Conservation (phyloP, 1,140 invertebrate species). For the Aradophagus sp. region DNA sequence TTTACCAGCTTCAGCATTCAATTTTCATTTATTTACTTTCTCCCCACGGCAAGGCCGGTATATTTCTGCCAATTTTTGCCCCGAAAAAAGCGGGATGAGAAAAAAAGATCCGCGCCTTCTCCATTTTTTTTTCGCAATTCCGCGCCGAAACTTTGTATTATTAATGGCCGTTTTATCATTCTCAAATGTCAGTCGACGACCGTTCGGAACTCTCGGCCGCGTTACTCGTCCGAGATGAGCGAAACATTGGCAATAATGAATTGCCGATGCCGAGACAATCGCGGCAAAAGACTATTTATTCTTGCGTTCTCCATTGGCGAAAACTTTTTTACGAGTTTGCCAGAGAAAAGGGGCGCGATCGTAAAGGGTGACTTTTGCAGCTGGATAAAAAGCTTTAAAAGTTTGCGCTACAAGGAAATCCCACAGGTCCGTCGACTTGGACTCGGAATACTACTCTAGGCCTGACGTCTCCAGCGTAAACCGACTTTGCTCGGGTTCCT, state of each 20-base stretch:
- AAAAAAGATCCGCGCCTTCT: slow-evolving; percentile 30
- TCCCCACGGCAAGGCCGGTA: slow-evolving; percentile 8
- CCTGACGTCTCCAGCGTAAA: slow-evolving; percentile 14
- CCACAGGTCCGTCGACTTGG: slow-evolving; percentile 40
- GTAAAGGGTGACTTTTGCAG: slow-evolving; percentile 52
- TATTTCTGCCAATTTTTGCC: slow-evolving; percentile 17
- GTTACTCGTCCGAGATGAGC: too few relatives aligned
- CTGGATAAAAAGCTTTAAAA: slow-evolving; percentile 56
- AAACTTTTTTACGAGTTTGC: slow-evolving; percentile 53
- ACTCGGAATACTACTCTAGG: slow-evolving; percentile 30
- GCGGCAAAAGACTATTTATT: too few relatives aligned
- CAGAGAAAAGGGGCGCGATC: slow-evolving; percentile 44
- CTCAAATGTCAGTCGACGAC: too few relatives aligned
- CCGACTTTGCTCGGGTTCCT: slow-evolving; percentile 10
- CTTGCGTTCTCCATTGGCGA: slow-evolving; percentile 46
- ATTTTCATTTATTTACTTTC: slow-evolving; percentile 58
- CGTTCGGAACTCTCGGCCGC: too few relatives aligned
- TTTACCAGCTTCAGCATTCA: slow-evolving; percentile 56
- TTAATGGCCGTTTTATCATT: too few relatives aligned
- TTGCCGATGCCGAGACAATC: too few relatives aligned
- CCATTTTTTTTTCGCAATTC: background rate
- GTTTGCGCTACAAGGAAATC: slow-evolving; percentile 50
- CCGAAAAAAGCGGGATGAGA: too few relatives aligned
- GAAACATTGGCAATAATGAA: too few relatives aligned
- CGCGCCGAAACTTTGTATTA: slow-evolving; percentile 29